Base-by-base conservation (phyloP, 1,140 invertebrate genomes). In the Archegozetes longisetosus region DNA sequence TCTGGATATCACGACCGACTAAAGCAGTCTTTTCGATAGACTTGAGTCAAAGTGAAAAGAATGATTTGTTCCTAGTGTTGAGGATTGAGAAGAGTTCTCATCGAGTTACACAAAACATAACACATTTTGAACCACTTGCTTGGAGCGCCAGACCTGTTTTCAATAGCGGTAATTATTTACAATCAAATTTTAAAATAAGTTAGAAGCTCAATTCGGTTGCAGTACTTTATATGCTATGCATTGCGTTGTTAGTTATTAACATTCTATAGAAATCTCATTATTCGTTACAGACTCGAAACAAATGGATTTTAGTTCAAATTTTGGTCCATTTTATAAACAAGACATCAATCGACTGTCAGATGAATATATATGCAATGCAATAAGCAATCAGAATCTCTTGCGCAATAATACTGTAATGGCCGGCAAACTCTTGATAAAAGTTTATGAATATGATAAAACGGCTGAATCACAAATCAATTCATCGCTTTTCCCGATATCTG, bases 21-120 rank as follows among this genome's bases (percentile, higher is more conserved):
- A 26, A 27, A 9, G 57, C 57, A 17, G 14, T 25, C 9, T 58
- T 58, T 29, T 17, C 9, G 2, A 47, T 51, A 6, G 57, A 57
- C 20, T 53, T 61, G 24, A 25, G 3, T 28, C 14, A 26, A 13
- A 55, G 46, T 26, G 4, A 22, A 9, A n/a, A 26, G 47, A 27
- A 20, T 1, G 62, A 66, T 52, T 50, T 60, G 27, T 60, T 55
- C 62, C 73, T 75, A 17, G 88, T 95, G 13, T 79, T 92, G 29
- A 79, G 82, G 66, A 86, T 95, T 63, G 90, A 95, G 67, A 95
- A 94, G 64, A 51, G 78, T 77, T 9, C 84, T 84, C 60, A 78
- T 78, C 62, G 79, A 84, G 59, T 75, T 81, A 40, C 80, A 85
- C 52, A 58, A 29, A 50, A 13, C 17, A 29, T n/a, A n/a, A 12